These are phyloP conservation scores for Macaria notata DNA, from an alignment of 2,888 invertebrate genomes.

Conservation along the genomic window DNA sequence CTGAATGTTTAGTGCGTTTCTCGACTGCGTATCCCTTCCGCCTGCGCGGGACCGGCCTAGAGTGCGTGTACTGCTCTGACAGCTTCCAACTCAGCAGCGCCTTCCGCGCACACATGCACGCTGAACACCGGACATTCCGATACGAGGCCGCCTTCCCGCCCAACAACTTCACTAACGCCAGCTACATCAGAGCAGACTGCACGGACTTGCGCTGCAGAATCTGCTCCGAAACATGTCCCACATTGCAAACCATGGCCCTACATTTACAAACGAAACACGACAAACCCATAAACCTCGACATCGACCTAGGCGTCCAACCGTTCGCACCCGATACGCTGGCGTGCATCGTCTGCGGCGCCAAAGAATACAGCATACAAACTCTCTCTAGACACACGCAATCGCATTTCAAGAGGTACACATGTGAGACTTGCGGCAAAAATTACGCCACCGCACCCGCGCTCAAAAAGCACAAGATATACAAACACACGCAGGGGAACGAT, in stretches of 20 bases:
- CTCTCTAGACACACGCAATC: slow-evolving; percentile 66
- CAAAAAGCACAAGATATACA: slow-evolving; percentile 56
- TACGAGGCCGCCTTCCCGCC: slow-evolving; percentile 56
- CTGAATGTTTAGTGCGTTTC: slow-evolving; percentile 69
- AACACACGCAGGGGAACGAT: slow-evolving; percentile 52
- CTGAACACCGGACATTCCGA: slow-evolving; percentile 61
- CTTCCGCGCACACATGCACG: slow-evolving; percentile 65
- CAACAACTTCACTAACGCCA: slow-evolving; percentile 54
- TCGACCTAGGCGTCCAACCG: slow-evolving; percentile 62
- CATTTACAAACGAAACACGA: slow-evolving; percentile 58
- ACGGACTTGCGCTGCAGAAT: slow-evolving; percentile 63
- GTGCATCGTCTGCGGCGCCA: slow-evolving; percentile 60
- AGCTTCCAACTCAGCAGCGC: slow-evolving; percentile 54
- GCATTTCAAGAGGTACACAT: slow-evolving; percentile 66
- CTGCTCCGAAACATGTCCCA: slow-evolving; percentile 48
- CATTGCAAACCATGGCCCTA: slow-evolving; percentile 52
- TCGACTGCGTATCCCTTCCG: slow-evolving; percentile 75
- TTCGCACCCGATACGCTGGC: slow-evolving; percentile 58
- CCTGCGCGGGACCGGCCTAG: slow-evolving; percentile 65
- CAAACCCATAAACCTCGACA: slow-evolving; percentile 48
- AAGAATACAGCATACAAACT: slow-evolving; percentile 56
- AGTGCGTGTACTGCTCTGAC: slow-evolving; percentile 73
- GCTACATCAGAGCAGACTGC: slow-evolving; percentile 67
- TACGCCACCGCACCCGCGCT: slow-evolving; percentile 63
- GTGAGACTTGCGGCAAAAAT: slow-evolving; percentile 69